phyloP scores from a whole-genome alignment of 1,140 invertebrate species.

The Planococcus citri region DNA sequence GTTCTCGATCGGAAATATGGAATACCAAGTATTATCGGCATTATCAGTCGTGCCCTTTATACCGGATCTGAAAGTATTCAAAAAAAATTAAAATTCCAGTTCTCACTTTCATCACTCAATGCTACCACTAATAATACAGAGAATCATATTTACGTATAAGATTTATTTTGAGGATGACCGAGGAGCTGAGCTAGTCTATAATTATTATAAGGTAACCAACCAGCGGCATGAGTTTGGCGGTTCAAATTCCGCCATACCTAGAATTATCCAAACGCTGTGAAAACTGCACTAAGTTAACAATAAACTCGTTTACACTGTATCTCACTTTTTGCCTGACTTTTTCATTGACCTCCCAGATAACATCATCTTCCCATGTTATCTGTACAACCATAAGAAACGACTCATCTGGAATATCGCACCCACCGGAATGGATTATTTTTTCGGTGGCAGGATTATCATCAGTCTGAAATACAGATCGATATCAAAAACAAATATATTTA shows the following conservation, averaged over 20 bases:
- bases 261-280: conserved; percentile 18
- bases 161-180: conserved; percentile 43
- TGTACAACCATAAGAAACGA: conserved; percentile 91
- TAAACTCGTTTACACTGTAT: too few relatives aligned
- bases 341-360: conserved; percentile 89
- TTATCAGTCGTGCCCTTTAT: conserved; percentile 34
- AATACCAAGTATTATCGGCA: conserved; percentile 85
- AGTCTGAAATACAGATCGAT: not conserved
- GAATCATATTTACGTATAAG: not conserved
- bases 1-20: conserved; percentile 95
- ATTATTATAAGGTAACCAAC: conserved; percentile 86
- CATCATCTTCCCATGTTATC: conserved; percentile 92
- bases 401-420: conserved; percentile 49
- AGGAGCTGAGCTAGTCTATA: conserved; percentile 85
- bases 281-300: not conserved
- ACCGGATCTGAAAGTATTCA: conserved; percentile 15
- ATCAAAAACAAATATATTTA: not conserved
- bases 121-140: not conserved
- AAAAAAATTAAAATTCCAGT: not conserved
- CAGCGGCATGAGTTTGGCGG: conserved; percentile 76
- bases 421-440: not conserved
- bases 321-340: conserved; percentile 85
- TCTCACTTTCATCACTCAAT: not conserved
- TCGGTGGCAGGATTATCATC: not conserved
- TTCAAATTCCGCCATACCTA: conserved; percentile 61